A percentile compares a stretch with the other conserved stretches of the same genome.
Evolutionary conservation across 2,888 invertebrate species (phyloP).

Genomic region (Subacronicta megacephala): DNA sequence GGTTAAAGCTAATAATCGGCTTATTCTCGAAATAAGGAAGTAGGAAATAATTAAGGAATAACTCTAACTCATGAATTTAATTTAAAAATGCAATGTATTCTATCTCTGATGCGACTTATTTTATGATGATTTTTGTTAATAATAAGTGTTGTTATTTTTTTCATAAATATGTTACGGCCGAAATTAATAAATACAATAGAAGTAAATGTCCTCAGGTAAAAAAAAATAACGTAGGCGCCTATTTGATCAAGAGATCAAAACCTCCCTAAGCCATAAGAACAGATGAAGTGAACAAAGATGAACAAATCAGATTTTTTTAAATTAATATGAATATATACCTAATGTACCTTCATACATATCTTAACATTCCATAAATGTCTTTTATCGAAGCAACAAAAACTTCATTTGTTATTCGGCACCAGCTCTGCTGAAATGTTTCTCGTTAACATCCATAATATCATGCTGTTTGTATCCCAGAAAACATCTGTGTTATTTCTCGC

Average conservation of each 20-base stretch:
- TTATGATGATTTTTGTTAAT: background rate
- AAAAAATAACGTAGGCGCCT: background rate
- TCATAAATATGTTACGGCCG: background rate
- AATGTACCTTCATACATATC: too few relatives aligned
- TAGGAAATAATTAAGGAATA: too few relatives aligned
- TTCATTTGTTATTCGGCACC: conserved; percentile 26
- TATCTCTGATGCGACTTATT: too few relatives aligned
- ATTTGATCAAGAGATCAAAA: conserved; percentile 1
- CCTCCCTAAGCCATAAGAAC: too few relatives aligned
- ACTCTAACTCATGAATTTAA: too few relatives aligned
- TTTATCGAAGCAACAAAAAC: conserved; percentile 21
- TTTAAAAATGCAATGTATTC: too few relatives aligned
- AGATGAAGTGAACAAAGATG: too few relatives aligned
- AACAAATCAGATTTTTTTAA: too few relatives aligned
- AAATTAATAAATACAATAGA: background rate
- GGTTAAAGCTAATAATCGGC: too few relatives aligned
- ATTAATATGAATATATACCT: too few relatives aligned
- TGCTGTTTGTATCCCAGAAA: conserved; percentile 42
- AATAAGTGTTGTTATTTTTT: background rate
- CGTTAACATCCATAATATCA: conserved; percentile 30
- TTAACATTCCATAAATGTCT: too few relatives aligned
- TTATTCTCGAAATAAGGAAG: too few relatives aligned
- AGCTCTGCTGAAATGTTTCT: conserved; percentile 19
- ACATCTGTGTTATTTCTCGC: conserved; percentile 31
- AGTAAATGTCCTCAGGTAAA: background rate